Evolutionary conservation across 2,888 invertebrate genomes (phyloP), one percentile per base, ranked within the genome.

Genomic region (Meteorus colon): DNA sequence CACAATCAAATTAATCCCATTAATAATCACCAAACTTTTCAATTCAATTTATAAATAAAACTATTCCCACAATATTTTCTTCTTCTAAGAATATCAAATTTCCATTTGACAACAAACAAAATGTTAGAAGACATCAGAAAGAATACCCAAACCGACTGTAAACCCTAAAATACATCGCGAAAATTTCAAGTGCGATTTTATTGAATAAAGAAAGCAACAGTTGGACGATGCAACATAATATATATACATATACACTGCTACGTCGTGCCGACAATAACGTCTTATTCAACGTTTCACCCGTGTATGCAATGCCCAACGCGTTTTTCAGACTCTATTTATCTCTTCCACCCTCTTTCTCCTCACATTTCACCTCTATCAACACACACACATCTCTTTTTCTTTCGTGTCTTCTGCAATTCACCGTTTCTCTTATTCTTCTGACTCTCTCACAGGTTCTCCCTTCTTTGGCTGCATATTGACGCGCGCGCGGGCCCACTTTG

Each of bases 401-500:
- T 34, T 60, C 55, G n/a, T 14, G 45, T 71, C 48, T 29, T 55
- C 19, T 19, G 55, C 6, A 71, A 48, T 62, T 51, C 48, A 31
- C 51, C 29, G 14, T 31, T 10, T 55, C 55, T 19, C n/a, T 19
- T 19, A 48, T 48, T 48, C 48, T 48, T 14, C 14, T 14, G 14
- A 48, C 48, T 48, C 55, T 55, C 37, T 65, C 63, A 19, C 37
- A 4, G 51, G 6, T 29, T 62, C 29, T 27, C 31, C 31, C 8
- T 59, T 37, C 16, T 55, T 34, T 51, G 31, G n/a, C 51, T 76
- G 68, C 41, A 76, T 76, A 76, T 76, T 76, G 76, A 73, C 72
- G 67, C 62, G 72, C 68, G 59, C 68, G 72, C 72, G 72, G 72
- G 72, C 29, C 59, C 72, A 67, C 72, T 76, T 68, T 76, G 76